Base-by-base conservation (phyloP, 2,113 vertebrate genomes). In the Rhombomys opimus region DNA sequence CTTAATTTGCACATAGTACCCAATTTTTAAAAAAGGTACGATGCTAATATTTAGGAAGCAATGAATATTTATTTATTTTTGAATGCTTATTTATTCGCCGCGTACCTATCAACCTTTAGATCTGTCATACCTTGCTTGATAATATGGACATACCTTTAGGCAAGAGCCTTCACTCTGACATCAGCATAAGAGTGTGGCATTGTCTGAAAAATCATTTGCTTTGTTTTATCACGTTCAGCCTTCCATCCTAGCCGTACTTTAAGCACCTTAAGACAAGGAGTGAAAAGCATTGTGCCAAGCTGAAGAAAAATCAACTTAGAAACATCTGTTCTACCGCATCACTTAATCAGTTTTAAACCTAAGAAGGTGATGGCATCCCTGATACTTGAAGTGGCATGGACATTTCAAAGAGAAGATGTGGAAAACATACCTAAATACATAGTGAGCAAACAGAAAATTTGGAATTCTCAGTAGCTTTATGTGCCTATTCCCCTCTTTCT, bases 391-490 rank as follows among this genome's bases (percentile, higher is more conserved):
- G 25, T 52, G n/a, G 85, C 70, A 75, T 20, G 93, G 91, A 82
- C 25, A 57, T 38, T 86, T 93, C 76, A 90, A 15, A 68, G 78
- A 81, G 59, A 87, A 59, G 18, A 90, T 5, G 12, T 72, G 30
- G 23, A 88, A 92, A 50, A 81, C 63, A 61, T 75, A 73, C 61
- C 52, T 59, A 73, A 14, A 84, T 12, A 2, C 41, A 30, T 2
- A 46, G 59, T 73, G 91, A 67, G 65, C 78, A 94, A 87, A 86
- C 10, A 41, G 88, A 88, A 96, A 92, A 46, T 85, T 76, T 52
- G 32, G 84, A 67, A 2, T 87, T 67, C 72, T 65, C 70, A 22
- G 23, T 54, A 88, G 63, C 27, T 35, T 76, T 88, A 15, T 41
- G 18, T 23, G 5, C 0, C 52, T 67, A 75, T 57, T 8, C 35